Evolutionary conservation across 2,113 vertebrate genomes (phyloP).

Genomic region (Pachyramphus minor): DNA sequence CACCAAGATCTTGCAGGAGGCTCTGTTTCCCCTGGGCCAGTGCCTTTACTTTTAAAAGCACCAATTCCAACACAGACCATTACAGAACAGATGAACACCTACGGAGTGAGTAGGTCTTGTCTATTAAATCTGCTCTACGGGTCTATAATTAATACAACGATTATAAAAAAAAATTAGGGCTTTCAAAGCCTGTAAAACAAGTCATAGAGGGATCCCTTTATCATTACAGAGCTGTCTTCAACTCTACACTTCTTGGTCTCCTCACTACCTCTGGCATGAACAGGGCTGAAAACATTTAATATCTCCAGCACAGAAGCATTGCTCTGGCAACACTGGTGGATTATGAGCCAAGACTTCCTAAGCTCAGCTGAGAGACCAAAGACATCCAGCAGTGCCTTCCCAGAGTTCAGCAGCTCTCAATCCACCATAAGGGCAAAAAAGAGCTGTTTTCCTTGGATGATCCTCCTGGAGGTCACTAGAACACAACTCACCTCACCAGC

Average conservation of each 20-base stretch:
- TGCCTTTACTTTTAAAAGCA: neutral
- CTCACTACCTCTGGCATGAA: neutral
- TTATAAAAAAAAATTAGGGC: neutral
- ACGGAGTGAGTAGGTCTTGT: neutral
- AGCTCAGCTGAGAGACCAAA: neutral
- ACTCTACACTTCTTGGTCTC: neutral
- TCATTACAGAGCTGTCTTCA: neutral
- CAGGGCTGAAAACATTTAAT: neutral
- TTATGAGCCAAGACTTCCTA: neutral
- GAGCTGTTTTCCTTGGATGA: neutral
- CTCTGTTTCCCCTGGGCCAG: neutral
- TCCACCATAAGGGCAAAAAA: rapidly evolving
- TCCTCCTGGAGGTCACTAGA: neutral
- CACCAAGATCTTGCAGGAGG: neutral
- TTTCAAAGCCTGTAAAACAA: constrained; percentile 28
- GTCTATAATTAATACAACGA: neutral
- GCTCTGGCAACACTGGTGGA: neutral
- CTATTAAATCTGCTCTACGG: neutral
- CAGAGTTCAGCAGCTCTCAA: neutral
- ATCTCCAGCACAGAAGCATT: neutral
- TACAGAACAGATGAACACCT: neutral
- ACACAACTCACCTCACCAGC: neutral
- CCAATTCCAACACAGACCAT: neutral
- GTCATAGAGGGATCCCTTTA: neutral
- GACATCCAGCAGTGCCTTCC: neutral